These are phyloP conservation scores for Proteles cristata DNA, from an alignment of 2,113 vertebrate species.

Conservation along the genomic window DNA sequence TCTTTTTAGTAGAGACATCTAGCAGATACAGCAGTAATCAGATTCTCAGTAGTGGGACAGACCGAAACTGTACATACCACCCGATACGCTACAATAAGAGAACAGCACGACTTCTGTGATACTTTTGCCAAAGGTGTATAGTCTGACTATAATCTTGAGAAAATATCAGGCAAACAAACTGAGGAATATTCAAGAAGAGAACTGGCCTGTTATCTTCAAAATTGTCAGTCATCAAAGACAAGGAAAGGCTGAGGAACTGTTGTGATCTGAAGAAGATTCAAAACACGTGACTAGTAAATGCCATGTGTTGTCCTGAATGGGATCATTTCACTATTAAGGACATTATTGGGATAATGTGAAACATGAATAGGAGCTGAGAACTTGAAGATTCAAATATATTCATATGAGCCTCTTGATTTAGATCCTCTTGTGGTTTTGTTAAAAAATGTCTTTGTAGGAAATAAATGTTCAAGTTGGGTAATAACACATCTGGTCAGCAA, in stretches of 20 bases:
- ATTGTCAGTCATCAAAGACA: background rate
- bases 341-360: background rate
- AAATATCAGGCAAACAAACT: background rate
- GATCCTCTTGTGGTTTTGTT: background rate
- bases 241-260: background rate
- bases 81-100: background rate
- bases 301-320: background rate
- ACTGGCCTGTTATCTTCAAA: background rate
- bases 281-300: background rate
- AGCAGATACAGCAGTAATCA: background rate
- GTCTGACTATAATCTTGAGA: background rate
- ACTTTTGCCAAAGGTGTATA: background rate
- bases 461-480: background rate
- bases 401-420: background rate
- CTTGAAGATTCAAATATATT: background rate
- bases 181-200: background rate
- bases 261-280: background rate
- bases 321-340: background rate
- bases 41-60: background rate
- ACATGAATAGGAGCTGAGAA: background rate
- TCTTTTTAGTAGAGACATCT: background rate
- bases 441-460: background rate
- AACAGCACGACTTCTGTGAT: background rate
- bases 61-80: background rate
- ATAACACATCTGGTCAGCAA: background rate